phyloP scores from a whole-genome alignment of 2,888 invertebrate genomes.

The Meiosimyza platycephala region DNA sequence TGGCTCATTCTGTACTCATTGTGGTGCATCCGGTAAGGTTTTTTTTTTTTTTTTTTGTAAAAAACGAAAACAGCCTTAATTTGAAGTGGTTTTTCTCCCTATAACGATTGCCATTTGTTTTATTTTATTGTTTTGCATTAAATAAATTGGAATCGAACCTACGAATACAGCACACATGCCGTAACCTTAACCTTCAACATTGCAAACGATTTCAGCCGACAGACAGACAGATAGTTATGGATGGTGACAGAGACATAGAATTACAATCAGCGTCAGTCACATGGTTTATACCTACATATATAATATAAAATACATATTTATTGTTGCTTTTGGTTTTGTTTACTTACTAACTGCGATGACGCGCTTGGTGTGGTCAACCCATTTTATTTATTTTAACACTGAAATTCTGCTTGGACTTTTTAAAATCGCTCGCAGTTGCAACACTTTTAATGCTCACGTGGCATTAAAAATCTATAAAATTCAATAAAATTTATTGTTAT shows the following conservation, averaged over 20 bases:
- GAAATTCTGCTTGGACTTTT: too few relatives aligned
- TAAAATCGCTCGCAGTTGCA: not conserved
- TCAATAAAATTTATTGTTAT: slow-evolving; percentile 4
- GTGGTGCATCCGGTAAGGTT: too few relatives aligned
- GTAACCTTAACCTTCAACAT: too few relatives aligned
- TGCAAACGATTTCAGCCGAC: too few relatives aligned
- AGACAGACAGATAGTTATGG: not conserved
- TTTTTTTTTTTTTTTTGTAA: too few relatives aligned
- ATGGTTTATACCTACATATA: not conserved
- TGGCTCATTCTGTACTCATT: too few relatives aligned
- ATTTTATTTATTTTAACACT: slow-evolving; percentile 10
- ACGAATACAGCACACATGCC: not conserved
- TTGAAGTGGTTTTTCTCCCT: too few relatives aligned
- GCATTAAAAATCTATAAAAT: slow-evolving; percentile 30
- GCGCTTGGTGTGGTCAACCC: slow-evolving; percentile 10
- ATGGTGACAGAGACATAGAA: not conserved
- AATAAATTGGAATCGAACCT: not conserved
- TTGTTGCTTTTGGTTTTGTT: not conserved
- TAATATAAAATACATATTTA: not conserved
- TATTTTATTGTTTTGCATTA: slow-evolving; percentile 1
- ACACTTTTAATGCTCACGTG: slow-evolving; percentile 17
- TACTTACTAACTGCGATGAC: not conserved
- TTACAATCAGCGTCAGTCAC: slow-evolving; percentile 19
- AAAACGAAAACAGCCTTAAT: too few relatives aligned
- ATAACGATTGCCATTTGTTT: too few relatives aligned